Evolutionary conservation across 1,140 invertebrate genomes (phyloP), one percentile per base, ranked within the genome.

Genomic region (Octopus sinensis): DNA sequence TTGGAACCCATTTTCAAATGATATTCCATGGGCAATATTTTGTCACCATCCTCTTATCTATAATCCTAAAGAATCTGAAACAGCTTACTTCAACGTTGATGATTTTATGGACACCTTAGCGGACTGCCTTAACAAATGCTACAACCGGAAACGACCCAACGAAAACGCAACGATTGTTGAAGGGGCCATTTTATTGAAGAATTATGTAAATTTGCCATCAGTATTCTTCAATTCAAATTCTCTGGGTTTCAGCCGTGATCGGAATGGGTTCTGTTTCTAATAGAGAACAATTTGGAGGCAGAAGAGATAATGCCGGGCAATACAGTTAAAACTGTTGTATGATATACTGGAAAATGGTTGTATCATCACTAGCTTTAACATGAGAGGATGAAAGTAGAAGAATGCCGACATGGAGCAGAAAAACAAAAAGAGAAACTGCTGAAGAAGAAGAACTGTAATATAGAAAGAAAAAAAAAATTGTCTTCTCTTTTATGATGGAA

Each of bases 191-290:
- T 88, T 95, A 7, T 93, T 96, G 81, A 93, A 96, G 87, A 95
- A 94, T 88, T 96, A 96, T 86, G 91, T 95, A 3, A 95, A 95
- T 12, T 84, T 96, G 30, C 92, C 93, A 6, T 95, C 95, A 4
- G 88, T 96, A 17, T 92, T 96, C n/a, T 95, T 95, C 88, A 96
- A 96, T 90, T 94, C 94, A 85, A 95, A 94, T 84, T 92, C 93
- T 78, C 91, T 96, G 86, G 96, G 96, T 13, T 96, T 95, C 90
- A 96, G 95, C 89, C 95, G 95, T 91, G 94, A 96, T 73, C 92
- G 95, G 83, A 95, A 95, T 78, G 95, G 95, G 90, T 93, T 96
- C 86, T 96, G 95, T 88, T 96, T 96, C 89, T 96, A 93, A 93
- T 76, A 43, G 30, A 43, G 30, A 43, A 43, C 30, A 43, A 43